phyloP scores from a whole-genome alignment of 2,888 invertebrate genomes.

The Timandra comae region DNA sequence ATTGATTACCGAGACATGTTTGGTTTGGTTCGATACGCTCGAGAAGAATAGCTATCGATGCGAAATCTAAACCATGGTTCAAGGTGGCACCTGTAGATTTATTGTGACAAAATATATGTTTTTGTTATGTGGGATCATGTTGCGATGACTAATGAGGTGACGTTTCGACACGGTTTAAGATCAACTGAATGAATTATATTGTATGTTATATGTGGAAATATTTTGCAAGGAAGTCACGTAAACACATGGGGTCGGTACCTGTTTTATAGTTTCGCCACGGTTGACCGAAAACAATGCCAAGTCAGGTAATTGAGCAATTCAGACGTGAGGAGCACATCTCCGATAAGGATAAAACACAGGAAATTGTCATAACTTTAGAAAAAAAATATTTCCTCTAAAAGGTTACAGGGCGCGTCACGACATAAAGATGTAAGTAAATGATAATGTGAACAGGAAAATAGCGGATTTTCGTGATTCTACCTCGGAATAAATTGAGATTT shows the following conservation, averaged over 20 bases:
- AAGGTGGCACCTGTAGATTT: conserved; percentile 55
- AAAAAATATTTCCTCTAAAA: background rate
- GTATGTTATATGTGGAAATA: conserved; percentile 28
- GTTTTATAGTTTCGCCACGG: conserved; percentile 53
- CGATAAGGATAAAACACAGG: conserved; percentile 57
- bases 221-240: conserved; percentile 53
- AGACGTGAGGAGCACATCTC: conserved; percentile 53
- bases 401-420: background rate
- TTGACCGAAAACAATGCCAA: conserved; percentile 62
- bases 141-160: conserved; percentile 20
- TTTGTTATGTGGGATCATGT: conserved; percentile 24
- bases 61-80: conserved; percentile 63
- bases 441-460: background rate
- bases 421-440: background rate
- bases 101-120: conserved; percentile 39
- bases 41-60: conserved; percentile 52
- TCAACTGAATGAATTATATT: conserved; percentile 21
- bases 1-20: conserved; percentile 63
- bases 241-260: conserved; percentile 52
- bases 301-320: conserved; percentile 61
- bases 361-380: conserved; percentile 35
- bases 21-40: conserved; percentile 62
- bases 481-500: no score
- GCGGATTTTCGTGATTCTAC: no score
- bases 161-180: background rate